These are phyloP conservation scores for Tapirus indicus DNA, from an alignment of 2,797 vertebrate species.

Conservation along the genomic window DNA sequence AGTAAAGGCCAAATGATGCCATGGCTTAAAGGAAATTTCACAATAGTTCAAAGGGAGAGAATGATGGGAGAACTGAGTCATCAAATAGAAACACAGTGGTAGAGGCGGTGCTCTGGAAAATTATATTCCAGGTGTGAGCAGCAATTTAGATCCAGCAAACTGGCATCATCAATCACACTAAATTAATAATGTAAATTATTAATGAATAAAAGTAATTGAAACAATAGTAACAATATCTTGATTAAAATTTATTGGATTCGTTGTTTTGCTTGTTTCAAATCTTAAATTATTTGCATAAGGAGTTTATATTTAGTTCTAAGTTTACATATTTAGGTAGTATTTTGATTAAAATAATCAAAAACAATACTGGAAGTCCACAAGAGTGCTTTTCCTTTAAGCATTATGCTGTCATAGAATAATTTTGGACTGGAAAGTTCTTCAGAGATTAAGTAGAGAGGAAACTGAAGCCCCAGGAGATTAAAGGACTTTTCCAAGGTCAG, in stretches of 20 bases:
- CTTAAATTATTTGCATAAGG: background rate
- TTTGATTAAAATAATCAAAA: constrained; percentile 42
- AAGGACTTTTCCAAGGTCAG: constrained; percentile 56
- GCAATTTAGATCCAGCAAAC: background rate
- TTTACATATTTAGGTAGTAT: background rate
- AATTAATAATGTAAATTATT: background rate
- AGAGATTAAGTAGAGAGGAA: constrained; percentile 10
- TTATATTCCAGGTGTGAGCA: background rate
- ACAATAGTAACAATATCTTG: background rate
- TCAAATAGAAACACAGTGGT: background rate
- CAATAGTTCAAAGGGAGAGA: background rate
- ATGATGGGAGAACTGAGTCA: background rate
- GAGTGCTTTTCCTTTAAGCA: constrained; percentile 11
- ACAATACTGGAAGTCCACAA: background rate
- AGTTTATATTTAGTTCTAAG: background rate
- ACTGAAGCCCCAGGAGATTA: constrained; percentile 29
- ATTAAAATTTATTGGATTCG: background rate
- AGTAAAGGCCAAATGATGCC: background rate
- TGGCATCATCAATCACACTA: background rate
- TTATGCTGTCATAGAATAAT: background rate
- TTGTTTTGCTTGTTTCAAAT: constrained; percentile 34
- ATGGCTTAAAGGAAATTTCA: background rate
- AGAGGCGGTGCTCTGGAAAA: background rate
- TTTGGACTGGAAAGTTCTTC: constrained; percentile 30
- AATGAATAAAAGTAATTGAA: constrained; percentile 35